Evolutionary conservation across 1,140 invertebrate species (phyloP).

Genomic region (Dolichoris vasculosae): DNA sequence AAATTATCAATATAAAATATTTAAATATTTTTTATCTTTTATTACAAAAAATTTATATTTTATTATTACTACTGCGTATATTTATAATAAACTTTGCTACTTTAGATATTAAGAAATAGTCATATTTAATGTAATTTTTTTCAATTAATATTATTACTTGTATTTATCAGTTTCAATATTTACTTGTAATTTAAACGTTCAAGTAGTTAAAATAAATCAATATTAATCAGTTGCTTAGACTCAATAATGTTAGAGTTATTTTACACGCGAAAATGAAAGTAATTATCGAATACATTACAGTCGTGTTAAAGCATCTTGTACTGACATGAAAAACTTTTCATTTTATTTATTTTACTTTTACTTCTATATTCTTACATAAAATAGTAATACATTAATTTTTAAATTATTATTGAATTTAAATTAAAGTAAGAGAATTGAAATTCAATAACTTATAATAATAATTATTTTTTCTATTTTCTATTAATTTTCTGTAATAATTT

Average conservation of each 20-base stretch:
- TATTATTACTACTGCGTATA: too few species aligned
- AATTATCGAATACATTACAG: not conserved
- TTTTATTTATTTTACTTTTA: not conserved
- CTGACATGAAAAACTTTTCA: not conserved
- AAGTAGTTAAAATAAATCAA: not conserved
- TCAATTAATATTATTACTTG: too few species aligned
- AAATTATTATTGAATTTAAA: not conserved
- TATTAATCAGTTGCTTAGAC: not conserved
- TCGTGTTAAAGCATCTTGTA: not conserved
- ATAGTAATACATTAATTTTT: not conserved
- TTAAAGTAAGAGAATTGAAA: too few species aligned
- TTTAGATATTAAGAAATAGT: not conserved
- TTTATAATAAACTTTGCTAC: not conserved
- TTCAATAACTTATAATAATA: too few species aligned
- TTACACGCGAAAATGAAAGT: conserved; percentile 31
- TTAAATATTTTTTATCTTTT: too few species aligned
- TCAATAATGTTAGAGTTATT: conserved; percentile 21
- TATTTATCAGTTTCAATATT: too few species aligned
- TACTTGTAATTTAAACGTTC: too few species aligned
- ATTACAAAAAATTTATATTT: too few species aligned
- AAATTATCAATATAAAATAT: too few species aligned
- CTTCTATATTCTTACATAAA: not conserved
- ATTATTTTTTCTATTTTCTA: too few species aligned
- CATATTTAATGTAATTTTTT: not conserved
- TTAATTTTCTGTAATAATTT: too few species aligned